phyloP scores from a whole-genome alignment of 2,888 invertebrate genomes.

The Dioctria rufipes region DNA sequence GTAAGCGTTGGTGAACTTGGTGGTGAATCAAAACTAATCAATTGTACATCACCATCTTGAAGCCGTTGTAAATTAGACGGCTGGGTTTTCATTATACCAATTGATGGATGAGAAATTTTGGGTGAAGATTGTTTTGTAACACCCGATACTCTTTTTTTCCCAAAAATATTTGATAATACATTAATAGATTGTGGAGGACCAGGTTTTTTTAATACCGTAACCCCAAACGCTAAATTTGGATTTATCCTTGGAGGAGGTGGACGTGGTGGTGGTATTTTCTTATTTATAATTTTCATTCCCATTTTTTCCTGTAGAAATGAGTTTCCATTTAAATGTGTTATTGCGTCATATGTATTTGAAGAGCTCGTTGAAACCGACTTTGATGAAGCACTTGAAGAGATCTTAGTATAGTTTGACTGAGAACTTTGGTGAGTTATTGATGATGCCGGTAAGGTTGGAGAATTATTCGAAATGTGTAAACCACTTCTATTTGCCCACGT shows the following conservation, averaged over 20 bases:
- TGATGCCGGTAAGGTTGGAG: neutral
- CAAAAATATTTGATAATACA: conserved; percentile 68
- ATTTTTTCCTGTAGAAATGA: neutral
- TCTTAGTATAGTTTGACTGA: conserved; percentile 53
- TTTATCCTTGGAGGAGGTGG: conserved; percentile 69
- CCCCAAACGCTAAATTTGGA: conserved; percentile 60
- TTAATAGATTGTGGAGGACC: conserved; percentile 64
- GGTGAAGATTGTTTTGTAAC: conserved; percentile 16
- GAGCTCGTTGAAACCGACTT: neutral
- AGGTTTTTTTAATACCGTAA: conserved; percentile 58
- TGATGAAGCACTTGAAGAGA: neutral
- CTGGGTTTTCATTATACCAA: neutral
- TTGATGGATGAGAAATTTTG: neutral
- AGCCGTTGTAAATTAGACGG: neutral
- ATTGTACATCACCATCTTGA: conserved; percentile 67
- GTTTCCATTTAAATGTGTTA: neutral
- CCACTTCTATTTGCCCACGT: neutral
- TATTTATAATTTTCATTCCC: neutral
- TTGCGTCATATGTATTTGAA: neutral
- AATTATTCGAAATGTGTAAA: neutral
- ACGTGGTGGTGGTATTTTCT: conserved; percentile 69
- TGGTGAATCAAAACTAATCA: conserved; percentile 82
- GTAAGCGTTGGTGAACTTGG: conserved; percentile 84
- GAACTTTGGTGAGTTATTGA: no score
- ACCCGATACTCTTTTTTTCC: conserved; percentile 56